phyloP scores from a whole-genome alignment of 2,113 vertebrate genomes.

The Podocnemis expansa region DNA sequence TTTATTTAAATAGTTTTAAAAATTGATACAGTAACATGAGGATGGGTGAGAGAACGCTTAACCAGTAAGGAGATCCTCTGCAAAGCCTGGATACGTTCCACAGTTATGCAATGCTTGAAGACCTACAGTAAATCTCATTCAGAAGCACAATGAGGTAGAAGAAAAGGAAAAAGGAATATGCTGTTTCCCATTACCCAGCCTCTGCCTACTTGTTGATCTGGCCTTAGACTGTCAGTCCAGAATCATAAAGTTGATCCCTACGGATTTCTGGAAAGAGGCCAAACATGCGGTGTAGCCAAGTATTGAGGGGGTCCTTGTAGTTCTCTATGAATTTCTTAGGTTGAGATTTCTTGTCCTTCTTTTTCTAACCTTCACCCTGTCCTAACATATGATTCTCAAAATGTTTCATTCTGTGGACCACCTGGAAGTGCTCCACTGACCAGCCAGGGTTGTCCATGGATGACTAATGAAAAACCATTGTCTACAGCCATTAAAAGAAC shows the following conservation, averaged over 20 bases:
- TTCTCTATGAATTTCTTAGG: background rate
- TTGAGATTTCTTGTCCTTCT: background rate
- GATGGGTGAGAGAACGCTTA: background rate
- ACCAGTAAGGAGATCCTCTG: background rate
- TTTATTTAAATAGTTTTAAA: background rate
- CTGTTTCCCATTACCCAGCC: background rate
- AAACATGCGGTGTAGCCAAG: background rate
- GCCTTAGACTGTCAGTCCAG: background rate
- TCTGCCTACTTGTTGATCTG: background rate
- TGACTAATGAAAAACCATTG: background rate
- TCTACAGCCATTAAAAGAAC: background rate
- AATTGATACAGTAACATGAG: background rate
- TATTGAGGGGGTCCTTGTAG: no score
- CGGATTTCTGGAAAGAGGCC: background rate
- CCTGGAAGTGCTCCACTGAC: background rate
- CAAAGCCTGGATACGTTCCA: background rate
- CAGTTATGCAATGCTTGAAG: background rate
- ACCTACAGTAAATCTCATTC: background rate
- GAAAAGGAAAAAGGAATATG: background rate
- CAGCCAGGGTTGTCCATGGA: background rate
- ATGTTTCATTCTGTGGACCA: background rate
- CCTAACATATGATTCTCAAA: background rate
- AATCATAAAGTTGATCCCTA: background rate
- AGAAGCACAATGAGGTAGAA: background rate
- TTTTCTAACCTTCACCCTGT: background rate